Evolutionary conservation across 1,140 invertebrate genomes (phyloP).

Genomic region (Drosophila biarmipes): DNA sequence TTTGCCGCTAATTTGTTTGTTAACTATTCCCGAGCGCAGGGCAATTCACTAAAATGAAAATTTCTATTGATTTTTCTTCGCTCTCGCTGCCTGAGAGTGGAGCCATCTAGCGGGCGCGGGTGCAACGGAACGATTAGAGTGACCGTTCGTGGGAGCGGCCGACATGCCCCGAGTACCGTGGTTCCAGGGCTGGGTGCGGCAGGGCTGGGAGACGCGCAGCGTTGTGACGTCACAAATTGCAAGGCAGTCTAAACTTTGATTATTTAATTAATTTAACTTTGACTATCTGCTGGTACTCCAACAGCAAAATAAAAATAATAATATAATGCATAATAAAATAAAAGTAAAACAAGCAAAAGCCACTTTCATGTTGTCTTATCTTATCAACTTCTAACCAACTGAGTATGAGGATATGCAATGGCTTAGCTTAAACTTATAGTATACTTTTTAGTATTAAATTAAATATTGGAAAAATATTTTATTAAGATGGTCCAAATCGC

Average conservation of each 20-base stretch:
- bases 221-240: background rate
- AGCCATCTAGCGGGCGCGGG: conserved; percentile 64
- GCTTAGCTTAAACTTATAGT: too few species aligned
- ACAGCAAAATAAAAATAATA: too few species aligned
- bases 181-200: background rate
- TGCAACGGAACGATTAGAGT: conserved; percentile 37
- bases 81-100: conserved; percentile 56
- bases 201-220: background rate
- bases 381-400: too few species aligned
- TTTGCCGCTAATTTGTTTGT: conserved; percentile 54
- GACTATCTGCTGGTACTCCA: too few species aligned
- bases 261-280: too few species aligned
- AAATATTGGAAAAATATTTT: too few species aligned
- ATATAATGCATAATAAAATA: background rate
- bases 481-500: too few species aligned
- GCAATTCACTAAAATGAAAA: conserved; percentile 75
- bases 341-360: background rate
- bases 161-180: background rate
- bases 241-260: too few species aligned
- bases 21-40: conserved; percentile 68
- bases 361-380: too few species aligned
- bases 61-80: conserved; percentile 82
- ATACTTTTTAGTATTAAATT: too few species aligned
- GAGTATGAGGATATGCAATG: too few species aligned
- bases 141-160: background rate